Conservation (phyloP, 2,888 invertebrate species). For the Oscheius onirici region DNA sequence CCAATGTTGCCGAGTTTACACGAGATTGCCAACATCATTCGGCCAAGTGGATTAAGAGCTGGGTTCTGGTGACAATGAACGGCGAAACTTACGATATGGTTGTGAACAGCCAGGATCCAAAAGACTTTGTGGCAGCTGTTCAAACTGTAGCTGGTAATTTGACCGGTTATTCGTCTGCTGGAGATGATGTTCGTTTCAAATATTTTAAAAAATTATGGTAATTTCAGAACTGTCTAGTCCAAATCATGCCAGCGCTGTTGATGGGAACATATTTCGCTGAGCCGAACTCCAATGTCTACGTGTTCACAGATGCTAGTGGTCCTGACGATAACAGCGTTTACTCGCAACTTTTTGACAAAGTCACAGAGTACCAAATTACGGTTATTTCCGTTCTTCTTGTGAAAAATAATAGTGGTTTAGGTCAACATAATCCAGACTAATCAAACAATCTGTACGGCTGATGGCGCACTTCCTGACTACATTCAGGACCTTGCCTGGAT, state of each 20-base stretch:
- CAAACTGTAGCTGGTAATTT: slow-evolving; percentile 43
- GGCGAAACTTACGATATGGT: slow-evolving; percentile 32
- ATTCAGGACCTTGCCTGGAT: slow-evolving; percentile 36
- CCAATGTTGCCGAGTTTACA: slow-evolving; percentile 30
- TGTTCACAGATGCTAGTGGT: slow-evolving; percentile 60
- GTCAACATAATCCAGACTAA: slow-evolving; percentile 23
- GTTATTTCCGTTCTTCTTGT: slow-evolving; percentile 21
- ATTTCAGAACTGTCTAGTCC: slow-evolving; percentile 46
- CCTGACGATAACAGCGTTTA: slow-evolving; percentile 31
- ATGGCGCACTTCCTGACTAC: slow-evolving; percentile 30
- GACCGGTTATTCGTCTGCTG: slow-evolving; percentile 9
- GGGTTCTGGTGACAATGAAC: slow-evolving; percentile 44
- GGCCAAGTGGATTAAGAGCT: slow-evolving; percentile 56
- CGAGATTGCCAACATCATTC: slow-evolving; percentile 50
- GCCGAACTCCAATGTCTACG: slow-evolving; percentile 54
- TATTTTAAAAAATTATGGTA: neutral
- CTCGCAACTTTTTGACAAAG: slow-evolving; percentile 36
- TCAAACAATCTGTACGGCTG: slow-evolving; percentile 35
- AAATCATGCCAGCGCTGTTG: slow-evolving; percentile 49
- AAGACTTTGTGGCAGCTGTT: slow-evolving; percentile 49
- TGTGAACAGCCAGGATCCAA: slow-evolving; percentile 34
- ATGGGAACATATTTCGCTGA: slow-evolving; percentile 42
- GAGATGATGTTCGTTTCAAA: slow-evolving; percentile 2
- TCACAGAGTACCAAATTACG: slow-evolving; percentile 40
- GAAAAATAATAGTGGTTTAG: neutral